Base-by-base conservation (phyloP, 2,797 vertebrate species). In the Halcyon smyrnensis region DNA sequence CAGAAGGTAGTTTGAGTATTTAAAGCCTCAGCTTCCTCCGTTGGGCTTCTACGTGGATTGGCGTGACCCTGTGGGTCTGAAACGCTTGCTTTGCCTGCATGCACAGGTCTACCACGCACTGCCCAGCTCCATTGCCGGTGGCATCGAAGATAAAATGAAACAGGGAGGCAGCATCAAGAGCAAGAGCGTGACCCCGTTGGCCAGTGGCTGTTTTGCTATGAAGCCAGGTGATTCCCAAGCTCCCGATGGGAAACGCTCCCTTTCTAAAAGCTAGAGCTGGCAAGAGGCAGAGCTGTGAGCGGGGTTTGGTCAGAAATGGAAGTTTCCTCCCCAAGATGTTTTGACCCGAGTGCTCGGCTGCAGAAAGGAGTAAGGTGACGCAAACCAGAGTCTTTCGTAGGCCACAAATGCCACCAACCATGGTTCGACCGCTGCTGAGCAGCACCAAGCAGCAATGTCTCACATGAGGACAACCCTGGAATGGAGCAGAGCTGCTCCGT, bases 401-500 rank as follows among this genome's bases (percentile, higher is more conserved):
- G 53, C 24, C 46, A 36, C 30, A 53, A 87, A 60, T 8, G 53
- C 13, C 39, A 77, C 8, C 36, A 59, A 2, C 3, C 11, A 21
- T 30, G 30, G 3, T 25, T 45, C 46, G 62, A 6, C 6, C 27
- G 9, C 37, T 53, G 68, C 50, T 53, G 43, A 89, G 50, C 62
- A 89, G 79, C 43, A 92, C 36, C 0, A 0, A 74, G 39, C 32
- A 69, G 54, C 73, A 57, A 4, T 2, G 4, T 16, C 21, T 27
- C 15, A 18, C 0, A 0, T 0, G 0, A 48, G 46, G 21, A 73
- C 27, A 84, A 37, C 4, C 4, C 30, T 0, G 0, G 36, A 32
- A 63, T 4, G 32, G 37, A 77, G 46, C 0, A 0, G 46, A 89
- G 81, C 21, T n/a, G 14, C 37, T 69, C 75, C 15, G 4, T 69